Evolutionary conservation across 2,888 invertebrate species (phyloP), one percentile per base, ranked within the genome.

Genomic region (Agrilus biguttatus): DNA sequence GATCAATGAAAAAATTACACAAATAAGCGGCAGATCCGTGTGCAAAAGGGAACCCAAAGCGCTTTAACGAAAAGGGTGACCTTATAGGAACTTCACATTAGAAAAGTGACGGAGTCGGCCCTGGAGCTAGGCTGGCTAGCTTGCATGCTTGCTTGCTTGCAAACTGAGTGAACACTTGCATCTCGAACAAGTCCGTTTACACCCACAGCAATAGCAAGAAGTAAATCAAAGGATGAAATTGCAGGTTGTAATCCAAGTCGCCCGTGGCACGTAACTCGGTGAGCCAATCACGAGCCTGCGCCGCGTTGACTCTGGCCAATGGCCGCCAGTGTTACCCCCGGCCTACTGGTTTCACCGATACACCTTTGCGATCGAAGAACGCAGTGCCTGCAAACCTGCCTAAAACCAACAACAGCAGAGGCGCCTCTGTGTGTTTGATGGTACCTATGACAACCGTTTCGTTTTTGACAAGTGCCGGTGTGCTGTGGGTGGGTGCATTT

Each of bases 221-320:
- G 61, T 61, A 61, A 63, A 62, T 62, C 61, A 61, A 61, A 62
- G 58, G 62, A 61, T 56, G 61, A 61, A 61, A 62, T 63, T 61
- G 62, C 60, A 60, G 61, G 62, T 62, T 59, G 55, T 57, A 58
- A 61, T 60, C 61, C 59, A 55, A 52, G 57, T 58, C 53, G 59
- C 62, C 60, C 51, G 55, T 55, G 61, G 62, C 60, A 57, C 59
- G 61, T 58, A 61, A 60, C 61, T 59, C 61, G 61, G 61, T 59
- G 61, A 58, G 59, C 65, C 65, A 63, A 63, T 62, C 56, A 60
- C 60, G 57, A 54, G 54, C 57, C 61, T 56, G 53, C 42, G 55
- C 55, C 56, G 53, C 55, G 53, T 56, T 54, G 54, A 57, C 53
- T 55, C 60, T 59, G 62, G 62, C 64, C 66, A 66, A 65, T 65